Conservation (phyloP, 2,797 vertebrate genomes). For the Poeciliopsis infans region DNA sequence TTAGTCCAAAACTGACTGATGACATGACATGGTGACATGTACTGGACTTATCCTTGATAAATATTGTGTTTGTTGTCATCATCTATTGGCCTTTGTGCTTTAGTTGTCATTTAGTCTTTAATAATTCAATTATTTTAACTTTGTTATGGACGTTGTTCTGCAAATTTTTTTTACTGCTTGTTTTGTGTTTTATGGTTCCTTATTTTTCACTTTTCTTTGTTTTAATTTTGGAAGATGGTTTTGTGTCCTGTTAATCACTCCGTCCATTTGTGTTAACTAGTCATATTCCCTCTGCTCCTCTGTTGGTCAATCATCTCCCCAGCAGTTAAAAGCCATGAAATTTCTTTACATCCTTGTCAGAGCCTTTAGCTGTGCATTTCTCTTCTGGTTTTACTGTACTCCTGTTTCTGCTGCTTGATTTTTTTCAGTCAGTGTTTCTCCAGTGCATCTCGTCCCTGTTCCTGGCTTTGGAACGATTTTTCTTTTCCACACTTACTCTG, state of each 20-base stretch:
- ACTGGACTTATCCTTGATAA: neutral
- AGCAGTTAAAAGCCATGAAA: neutral
- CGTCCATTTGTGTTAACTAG: neutral
- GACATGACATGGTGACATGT: neutral
- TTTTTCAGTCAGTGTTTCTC: neutral
- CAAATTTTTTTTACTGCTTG: neutral
- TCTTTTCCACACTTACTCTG: neutral
- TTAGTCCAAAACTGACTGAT: neutral
- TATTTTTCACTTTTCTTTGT: neutral
- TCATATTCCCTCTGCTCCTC: neutral
- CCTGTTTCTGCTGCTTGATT: neutral
- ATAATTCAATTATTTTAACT: neutral
- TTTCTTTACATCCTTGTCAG: neutral
- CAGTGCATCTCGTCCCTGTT: neutral
- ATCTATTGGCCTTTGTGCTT: neutral
- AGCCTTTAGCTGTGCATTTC: neutral
- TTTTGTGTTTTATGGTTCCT: neutral
- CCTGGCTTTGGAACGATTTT: neutral
- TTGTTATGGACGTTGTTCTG: neutral
- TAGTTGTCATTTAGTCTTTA: neutral
- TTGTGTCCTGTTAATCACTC: neutral
- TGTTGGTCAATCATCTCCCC: neutral
- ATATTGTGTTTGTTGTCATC: neutral
- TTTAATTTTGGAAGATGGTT: neutral
- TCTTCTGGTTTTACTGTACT: neutral